These are phyloP conservation scores for Argyra leucocephala DNA, from an alignment of 2,888 invertebrate genomes.

Conservation along the genomic window DNA sequence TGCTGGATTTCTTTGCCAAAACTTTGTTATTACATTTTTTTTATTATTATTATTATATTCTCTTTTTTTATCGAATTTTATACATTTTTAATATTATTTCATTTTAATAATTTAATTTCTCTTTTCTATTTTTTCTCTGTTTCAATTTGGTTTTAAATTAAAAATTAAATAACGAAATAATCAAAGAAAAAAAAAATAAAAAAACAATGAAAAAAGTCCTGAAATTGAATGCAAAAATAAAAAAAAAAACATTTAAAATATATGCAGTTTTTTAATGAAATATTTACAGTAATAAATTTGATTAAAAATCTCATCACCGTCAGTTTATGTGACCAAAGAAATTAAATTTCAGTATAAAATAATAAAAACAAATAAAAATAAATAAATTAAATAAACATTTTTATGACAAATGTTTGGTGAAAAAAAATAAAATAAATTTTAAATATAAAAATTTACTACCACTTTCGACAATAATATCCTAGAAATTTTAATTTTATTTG, in stretches of 20 bases:
- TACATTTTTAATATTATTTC: not conserved
- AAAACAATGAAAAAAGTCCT: not conserved
- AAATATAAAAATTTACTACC: too few relatives aligned
- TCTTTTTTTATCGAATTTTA: too few relatives aligned
- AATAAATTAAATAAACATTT: not conserved
- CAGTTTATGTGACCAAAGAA: not conserved
- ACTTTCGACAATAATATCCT: too few relatives aligned
- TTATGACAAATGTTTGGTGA: not conserved
- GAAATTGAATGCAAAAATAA: not conserved
- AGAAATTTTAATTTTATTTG: too few relatives aligned
- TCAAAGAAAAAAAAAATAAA: too few relatives aligned
- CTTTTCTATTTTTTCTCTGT: not conserved
- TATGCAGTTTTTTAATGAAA: not conserved
- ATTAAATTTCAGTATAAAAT: not conserved
- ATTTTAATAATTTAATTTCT: not conserved
- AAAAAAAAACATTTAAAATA: not conserved
- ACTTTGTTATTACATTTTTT: not conserved
- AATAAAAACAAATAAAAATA: not conserved
- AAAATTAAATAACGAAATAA: too few relatives aligned
- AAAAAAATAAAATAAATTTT: too few relatives aligned
- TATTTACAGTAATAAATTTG: not conserved
- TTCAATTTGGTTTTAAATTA: not conserved
- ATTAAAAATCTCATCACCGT: not conserved
- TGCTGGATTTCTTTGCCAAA: not conserved
- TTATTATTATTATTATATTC: too few relatives aligned